These are phyloP conservation scores for Leucosticte australis DNA, from an alignment of 2,113 vertebrate species.

Conservation along the genomic window DNA sequence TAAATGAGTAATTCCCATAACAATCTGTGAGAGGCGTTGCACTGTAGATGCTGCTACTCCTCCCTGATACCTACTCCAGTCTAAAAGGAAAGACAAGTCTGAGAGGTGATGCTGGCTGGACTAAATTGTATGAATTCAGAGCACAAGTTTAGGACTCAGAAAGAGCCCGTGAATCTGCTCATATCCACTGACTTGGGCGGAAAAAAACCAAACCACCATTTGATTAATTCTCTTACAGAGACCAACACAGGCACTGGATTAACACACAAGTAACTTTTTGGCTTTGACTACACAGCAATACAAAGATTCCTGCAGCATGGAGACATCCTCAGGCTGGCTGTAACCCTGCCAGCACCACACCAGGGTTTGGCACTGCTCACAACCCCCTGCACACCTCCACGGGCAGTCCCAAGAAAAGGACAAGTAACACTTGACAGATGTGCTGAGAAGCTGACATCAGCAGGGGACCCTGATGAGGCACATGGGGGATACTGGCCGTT, in stretches of 20 bases:
- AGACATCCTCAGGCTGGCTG: neutral
- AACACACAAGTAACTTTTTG: neutral
- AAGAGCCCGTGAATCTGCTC: neutral
- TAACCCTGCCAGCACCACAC: neutral
- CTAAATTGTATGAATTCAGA: neutral
- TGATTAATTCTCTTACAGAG: neutral
- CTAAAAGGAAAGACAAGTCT: neutral
- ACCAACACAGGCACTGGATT: neutral
- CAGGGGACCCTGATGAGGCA: neutral
- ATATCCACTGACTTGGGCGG: neutral
- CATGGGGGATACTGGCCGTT: neutral
- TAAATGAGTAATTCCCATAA: neutral
- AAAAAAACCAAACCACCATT: neutral
- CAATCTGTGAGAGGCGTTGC: neutral
- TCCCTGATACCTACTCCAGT: neutral
- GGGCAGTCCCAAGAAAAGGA: conserved; percentile 2
- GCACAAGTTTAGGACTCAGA: neutral
- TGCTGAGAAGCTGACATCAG: neutral
- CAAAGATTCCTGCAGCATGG: neutral
- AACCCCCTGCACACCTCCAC: neutral
- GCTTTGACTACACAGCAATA: neutral
- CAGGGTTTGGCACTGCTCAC: neutral
- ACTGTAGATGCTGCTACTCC: neutral
- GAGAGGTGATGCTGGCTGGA: neutral
- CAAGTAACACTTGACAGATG: conserved; percentile 23